Conservation (phyloP, 2,888 invertebrate species). For the Drosophila pseudotakahashii region DNA sequence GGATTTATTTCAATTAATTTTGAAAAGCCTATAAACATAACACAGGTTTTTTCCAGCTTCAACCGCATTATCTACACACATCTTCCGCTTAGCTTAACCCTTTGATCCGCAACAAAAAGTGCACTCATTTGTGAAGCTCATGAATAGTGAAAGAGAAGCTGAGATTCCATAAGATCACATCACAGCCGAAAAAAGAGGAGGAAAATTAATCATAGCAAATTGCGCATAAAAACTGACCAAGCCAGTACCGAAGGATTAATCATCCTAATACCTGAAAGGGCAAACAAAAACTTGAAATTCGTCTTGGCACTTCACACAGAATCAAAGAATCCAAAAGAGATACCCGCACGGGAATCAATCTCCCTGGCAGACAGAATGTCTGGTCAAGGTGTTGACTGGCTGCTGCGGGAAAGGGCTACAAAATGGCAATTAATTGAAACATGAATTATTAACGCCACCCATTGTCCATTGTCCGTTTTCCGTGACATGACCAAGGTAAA, state of each 20-base stretch:
- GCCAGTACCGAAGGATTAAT: constrained; percentile 66
- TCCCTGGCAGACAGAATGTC: constrained; percentile 32
- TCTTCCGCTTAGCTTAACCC: constrained; percentile 40
- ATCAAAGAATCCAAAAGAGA: constrained; percentile 32
- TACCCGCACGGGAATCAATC: constrained; percentile 22
- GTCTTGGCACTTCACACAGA: constrained; percentile 71
- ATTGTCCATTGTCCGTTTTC: constrained; percentile 64
- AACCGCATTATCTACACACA: constrained; percentile 6
- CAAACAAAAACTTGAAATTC: constrained; percentile 74
- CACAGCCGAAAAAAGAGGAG: constrained; percentile 23
- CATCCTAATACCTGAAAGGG: constrained; percentile 60
- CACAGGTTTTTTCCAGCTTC: neutral
- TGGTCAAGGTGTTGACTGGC: constrained; percentile 79
- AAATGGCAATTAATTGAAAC: constrained; percentile 81
- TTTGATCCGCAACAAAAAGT: constrained; percentile 40
- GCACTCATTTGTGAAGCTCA: constrained; percentile 60
- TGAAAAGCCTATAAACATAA: neutral
- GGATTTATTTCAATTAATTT: neutral
- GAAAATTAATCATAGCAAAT: constrained; percentile 78
- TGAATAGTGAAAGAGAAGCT: constrained; percentile 47
- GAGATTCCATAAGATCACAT: constrained; percentile 47
- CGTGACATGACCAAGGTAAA: constrained; percentile 74
- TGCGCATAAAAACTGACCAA: constrained; percentile 74
- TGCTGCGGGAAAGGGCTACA: constrained; percentile 54
- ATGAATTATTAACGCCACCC: constrained; percentile 78